Base-by-base conservation (phyloP, 1,140 invertebrate species). In the Drosophila simulans region DNA sequence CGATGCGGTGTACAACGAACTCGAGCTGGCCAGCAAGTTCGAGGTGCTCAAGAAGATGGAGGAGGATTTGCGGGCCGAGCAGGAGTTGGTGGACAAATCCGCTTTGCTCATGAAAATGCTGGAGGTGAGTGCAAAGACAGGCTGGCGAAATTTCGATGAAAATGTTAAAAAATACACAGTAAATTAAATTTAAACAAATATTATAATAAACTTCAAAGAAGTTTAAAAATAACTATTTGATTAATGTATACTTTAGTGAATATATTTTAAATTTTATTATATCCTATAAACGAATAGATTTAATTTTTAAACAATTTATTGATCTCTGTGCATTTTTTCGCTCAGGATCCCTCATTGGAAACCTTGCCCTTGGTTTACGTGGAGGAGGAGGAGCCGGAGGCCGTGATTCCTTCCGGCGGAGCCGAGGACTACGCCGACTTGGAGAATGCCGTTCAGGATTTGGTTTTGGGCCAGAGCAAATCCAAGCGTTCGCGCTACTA, bases 401-500 rank as follows among this genome's bases (percentile, higher is more conserved):
- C 43, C 8, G 46, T 71, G 45, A 43, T 57, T 13, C 40, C 60
- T 22, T 65, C 54, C 27, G 42, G 49, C 10, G 62, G 51, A 3
- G 57, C 31, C 15, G 77, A 75, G 15, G 88, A 89, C 34, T 89
- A 89, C 52, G 46, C 60, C 12, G 84, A 89, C n/a, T 13, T 84
- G 20, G 77, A 89, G 2, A 77, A 68, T 27, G 54, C 52, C 13
- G 31, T 76, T 1, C 76, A 80, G 22, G 70, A 48, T 35, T 43
- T 71, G 17, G 64, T 71, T 0, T 27, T 80, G 10, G 76, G 79
- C 4, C 69, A 70, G 42, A 52, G 54, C 27, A 90, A 83, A 27
- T 58, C 77, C 0, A 95, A 94, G 64, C 91, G 94, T 54, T 93
- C 94, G 2, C 93, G 94, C 51, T 94, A 94, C 70, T 95, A 95